Conservation (phyloP, 2,797 vertebrate species). For the Carapus acus region DNA sequence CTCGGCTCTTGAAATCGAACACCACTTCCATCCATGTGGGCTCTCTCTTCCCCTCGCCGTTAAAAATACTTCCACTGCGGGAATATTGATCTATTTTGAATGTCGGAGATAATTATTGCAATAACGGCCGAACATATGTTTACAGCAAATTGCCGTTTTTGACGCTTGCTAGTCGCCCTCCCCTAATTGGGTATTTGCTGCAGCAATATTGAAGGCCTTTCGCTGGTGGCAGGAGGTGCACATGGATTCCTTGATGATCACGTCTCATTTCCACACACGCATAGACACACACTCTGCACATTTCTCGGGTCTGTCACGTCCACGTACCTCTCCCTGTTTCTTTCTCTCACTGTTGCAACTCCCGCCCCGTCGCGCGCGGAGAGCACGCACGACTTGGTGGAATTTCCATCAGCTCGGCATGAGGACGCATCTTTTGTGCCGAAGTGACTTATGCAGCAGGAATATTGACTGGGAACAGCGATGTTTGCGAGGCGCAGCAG, state of each 20-base stretch:
- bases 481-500: constrained; percentile 61
- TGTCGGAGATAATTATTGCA: constrained; percentile 13
- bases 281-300: constrained; percentile 49
- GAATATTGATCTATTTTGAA: constrained; percentile 30
- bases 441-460: constrained; percentile 58
- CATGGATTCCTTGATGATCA: constrained; percentile 59
- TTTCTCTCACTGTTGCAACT: no score
- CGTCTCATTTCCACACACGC: constrained; percentile 49
- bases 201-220: constrained; percentile 44
- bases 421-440: constrained; percentile 63
- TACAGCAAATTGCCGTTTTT: constrained; percentile 27
- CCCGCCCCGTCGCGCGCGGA: constrained; percentile 37
- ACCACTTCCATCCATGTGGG: constrained; percentile 2
- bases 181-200: constrained; percentile 20
- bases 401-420: constrained; percentile 60
- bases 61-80: constrained; percentile 11
- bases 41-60: constrained; percentile 11
- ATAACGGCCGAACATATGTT: constrained; percentile 12
- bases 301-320: constrained; percentile 49
- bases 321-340: no score
- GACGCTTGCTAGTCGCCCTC: constrained; percentile 20
- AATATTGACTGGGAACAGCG: constrained; percentile 59
- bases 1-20: constrained; percentile 32
- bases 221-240: no score
- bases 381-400: constrained; percentile 61